phyloP scores from a whole-genome alignment of 2,113 vertebrate genomes.

The Neofelis nebulosa region DNA sequence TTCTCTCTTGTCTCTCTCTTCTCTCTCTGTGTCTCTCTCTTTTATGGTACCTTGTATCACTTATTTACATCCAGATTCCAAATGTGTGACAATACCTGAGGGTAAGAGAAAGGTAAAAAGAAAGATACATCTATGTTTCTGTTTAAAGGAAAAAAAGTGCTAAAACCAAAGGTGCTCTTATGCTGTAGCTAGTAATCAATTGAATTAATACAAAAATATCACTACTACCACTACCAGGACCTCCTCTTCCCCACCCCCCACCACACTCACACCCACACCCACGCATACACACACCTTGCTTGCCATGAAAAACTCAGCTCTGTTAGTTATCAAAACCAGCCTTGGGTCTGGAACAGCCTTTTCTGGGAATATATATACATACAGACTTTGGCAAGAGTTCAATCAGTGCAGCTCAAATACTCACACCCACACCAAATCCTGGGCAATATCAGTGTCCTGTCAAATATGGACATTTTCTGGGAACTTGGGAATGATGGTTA shows the following conservation, averaged over 20 bases:
- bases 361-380: conserved; percentile 68
- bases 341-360: conserved; percentile 65
- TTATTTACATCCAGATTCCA: background rate
- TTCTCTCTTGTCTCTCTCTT: too few species aligned
- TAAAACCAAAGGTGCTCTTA: conserved; percentile 3
- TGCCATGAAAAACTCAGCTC: conserved; percentile 45
- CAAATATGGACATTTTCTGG: conserved; percentile 63
- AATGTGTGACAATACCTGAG: background rate
- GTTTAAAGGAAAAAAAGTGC: background rate
- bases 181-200: background rate
- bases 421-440: conserved; percentile 60
- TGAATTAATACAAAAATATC: conserved; percentile 33
- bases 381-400: conserved; percentile 75
- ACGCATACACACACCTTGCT: background rate
- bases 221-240: background rate
- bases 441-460: conserved; percentile 64
- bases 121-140: background rate
- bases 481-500: conserved; percentile 48
- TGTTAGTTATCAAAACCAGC: conserved; percentile 64
- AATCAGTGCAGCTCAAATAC: conserved; percentile 55
- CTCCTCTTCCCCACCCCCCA: background rate
- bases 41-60: background rate
- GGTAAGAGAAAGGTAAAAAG: background rate
- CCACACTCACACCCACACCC: background rate
- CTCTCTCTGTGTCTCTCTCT: background rate